A percentile compares a stretch with the other conserved stretches of the same genome.
phyloP scores from a whole-genome alignment of 2,888 invertebrate genomes.

The Phengaris arion region DNA sequence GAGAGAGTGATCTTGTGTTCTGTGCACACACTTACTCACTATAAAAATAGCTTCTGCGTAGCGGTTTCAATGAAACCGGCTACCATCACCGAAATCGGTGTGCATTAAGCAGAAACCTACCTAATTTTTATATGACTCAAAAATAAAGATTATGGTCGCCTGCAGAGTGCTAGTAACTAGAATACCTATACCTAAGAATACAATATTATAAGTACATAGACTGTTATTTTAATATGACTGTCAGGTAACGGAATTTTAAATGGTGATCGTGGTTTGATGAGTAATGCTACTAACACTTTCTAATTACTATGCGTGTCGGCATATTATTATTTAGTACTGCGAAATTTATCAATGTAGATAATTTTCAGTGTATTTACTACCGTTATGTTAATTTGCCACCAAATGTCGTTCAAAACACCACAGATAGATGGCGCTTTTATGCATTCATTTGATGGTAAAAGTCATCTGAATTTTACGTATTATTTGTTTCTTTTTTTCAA shows the following conservation, averaged over 20 bases:
- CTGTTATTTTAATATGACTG: neutral
- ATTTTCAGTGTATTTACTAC: neutral
- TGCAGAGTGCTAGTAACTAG: neutral
- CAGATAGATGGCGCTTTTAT: neutral
- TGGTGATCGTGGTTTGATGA: neutral
- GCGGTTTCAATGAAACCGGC: too few species aligned
- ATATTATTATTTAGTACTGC: slow-evolving; percentile 15
- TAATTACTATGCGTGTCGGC: slow-evolving; percentile 16
- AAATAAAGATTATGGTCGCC: neutral
- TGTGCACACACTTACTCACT: too few species aligned
- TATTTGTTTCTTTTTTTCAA: neutral
- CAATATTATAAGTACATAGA: neutral
- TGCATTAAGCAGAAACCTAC: too few species aligned
- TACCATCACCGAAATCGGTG: too few species aligned
- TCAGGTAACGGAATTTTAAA: neutral
- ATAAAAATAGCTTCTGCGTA: too few species aligned
- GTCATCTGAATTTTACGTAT: neutral
- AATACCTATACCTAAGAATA: neutral
- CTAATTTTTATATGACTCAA: too few species aligned
- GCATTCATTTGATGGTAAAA: neutral
- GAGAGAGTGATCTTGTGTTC: too few species aligned
- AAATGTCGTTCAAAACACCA: neutral
- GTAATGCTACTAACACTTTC: neutral
- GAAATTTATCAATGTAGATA: neutral
- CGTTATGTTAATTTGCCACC: neutral